A percentile compares a stretch with the other conserved stretches of the same genome.
These are phyloP conservation scores for Irena cyanogastra DNA, from an alignment of 2,113 vertebrate species.

Conservation along the genomic window DNA sequence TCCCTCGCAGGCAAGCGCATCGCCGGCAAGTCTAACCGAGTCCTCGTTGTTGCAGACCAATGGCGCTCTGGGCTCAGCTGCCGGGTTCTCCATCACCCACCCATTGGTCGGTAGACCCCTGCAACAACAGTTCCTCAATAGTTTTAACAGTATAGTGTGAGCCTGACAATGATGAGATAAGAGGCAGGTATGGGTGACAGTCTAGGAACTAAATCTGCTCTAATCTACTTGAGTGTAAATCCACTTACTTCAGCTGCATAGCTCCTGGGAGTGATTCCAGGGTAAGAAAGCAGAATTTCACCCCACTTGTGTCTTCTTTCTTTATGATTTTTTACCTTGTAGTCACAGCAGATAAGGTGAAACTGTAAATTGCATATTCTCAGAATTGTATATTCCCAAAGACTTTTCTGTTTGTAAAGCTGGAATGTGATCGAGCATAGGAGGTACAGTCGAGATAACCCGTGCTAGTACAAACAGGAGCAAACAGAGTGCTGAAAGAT, in stretches of 20 bases:
- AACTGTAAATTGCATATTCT: constrained; percentile 73
- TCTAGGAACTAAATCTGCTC: not conserved
- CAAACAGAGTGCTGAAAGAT: constrained; percentile 70
- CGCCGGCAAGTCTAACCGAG: no score
- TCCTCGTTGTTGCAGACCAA: no score
- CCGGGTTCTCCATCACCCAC: no score
- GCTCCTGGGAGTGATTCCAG: not conserved
- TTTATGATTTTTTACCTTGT: constrained; percentile 11
- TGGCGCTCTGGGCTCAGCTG: no score
- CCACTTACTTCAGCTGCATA: not conserved
- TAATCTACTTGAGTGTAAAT: constrained; percentile 26
- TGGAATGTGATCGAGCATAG: constrained; percentile 68
- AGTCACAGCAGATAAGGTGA: constrained; percentile 56
- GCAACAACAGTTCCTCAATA: no score
- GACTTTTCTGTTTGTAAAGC: constrained; percentile 75
- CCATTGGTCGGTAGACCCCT: no score
- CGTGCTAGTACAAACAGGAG: not conserved
- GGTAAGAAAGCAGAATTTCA: not conserved
- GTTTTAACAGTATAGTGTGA: not conserved
- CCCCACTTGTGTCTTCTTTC: not conserved
- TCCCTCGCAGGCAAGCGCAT: no score
- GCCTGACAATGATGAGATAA: not conserved
- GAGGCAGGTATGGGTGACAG: not conserved
- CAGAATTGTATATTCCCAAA: constrained; percentile 73
- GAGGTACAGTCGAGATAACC: constrained; percentile 28